Base-by-base conservation (phyloP, 2,888 invertebrate species). In the Ernsta delagoae region DNA sequence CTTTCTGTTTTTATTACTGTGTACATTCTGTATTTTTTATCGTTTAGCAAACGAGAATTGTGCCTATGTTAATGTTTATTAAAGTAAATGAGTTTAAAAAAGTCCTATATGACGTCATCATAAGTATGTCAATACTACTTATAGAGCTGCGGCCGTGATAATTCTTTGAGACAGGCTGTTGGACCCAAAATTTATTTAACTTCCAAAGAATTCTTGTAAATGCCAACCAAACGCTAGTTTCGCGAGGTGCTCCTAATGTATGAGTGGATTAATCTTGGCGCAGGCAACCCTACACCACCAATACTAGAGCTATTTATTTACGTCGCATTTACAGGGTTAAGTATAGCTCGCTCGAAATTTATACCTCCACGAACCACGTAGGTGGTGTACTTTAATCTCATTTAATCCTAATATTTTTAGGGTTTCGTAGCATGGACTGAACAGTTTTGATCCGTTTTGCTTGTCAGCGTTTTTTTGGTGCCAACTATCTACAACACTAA, bases 331-430 rank as follows among this genome's bases (percentile, higher is more conserved):
- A 79, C 77, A 75, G 76, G 79, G 76, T 81, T 85, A 87, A 87
- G 83, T 87, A 82, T 84, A 81, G 81, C 85, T 81, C 83, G 79
- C 78, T 76, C 76, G 71, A 77, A 84, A 85, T 86, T 84, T 84
- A 85, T 85, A 79, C 76, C 74, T 71, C 65, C 70, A 70, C 67
- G 56, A 59, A 12, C 62, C 36, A 62, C 68, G 62, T 69, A 69
- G 68, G 68, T 69, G 63, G 68, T 62, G 6, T 36, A 69, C 36
- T 63, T 69, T 69, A 69, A 62, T 69, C 57, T 59, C 62, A 43
- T 63, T 69, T 59, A 69, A 69, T 69, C 61, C 63, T 43, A 53
- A 56, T 60, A 62, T 45, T 50, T 65, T 57, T 57, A 36, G 56
- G 36, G 56, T 36, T 36, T 34, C 6, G 56, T 12, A 36, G 56